Evolutionary conservation across 1,140 invertebrate genomes (phyloP).

Genomic region (Rhyzopertha dominica): DNA sequence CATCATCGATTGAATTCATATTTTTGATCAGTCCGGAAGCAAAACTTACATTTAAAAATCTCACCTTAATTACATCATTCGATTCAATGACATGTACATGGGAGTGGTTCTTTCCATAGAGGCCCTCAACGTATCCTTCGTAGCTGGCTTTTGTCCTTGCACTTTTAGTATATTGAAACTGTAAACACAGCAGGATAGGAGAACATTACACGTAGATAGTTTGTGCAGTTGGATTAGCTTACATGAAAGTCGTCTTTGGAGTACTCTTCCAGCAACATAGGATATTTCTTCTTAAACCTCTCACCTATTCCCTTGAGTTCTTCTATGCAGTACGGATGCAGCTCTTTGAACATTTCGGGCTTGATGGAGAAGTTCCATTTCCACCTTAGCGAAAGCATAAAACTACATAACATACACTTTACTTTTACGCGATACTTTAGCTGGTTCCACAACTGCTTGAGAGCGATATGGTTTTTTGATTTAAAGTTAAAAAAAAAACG

Average conservation of each 20-base stretch:
- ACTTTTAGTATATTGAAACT: conserved; percentile 70
- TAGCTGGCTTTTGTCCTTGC: conserved; percentile 61
- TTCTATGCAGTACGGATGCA: conserved; percentile 56
- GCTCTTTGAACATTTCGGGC: conserved; percentile 49
- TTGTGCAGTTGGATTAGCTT: too few species aligned
- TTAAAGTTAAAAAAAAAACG: too few species aligned
- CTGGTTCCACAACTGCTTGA: too few species aligned
- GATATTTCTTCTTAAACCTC: conserved; percentile 54
- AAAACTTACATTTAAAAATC: conserved; percentile 15
- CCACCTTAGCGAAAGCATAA: too few species aligned
- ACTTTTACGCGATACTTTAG: too few species aligned
- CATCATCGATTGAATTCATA: too few species aligned
- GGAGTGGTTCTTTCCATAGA: conserved; percentile 55
- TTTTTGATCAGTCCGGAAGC: too few species aligned
- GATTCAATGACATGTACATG: conserved; percentile 40
- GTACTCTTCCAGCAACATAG: conserved; percentile 48
- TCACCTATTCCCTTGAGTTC: conserved; percentile 56
- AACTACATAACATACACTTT: too few species aligned
- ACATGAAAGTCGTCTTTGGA: conserved; percentile 42
- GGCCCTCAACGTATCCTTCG: conserved; percentile 56
- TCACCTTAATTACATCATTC: conserved; percentile 25
- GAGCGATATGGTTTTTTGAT: too few species aligned
- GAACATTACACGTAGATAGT: too few species aligned
- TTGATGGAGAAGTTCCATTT: conserved; percentile 54
- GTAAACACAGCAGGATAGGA: too few species aligned